Evolutionary conservation across 2,888 invertebrate species (phyloP).

Genomic region (Campopleginae sp.): DNA sequence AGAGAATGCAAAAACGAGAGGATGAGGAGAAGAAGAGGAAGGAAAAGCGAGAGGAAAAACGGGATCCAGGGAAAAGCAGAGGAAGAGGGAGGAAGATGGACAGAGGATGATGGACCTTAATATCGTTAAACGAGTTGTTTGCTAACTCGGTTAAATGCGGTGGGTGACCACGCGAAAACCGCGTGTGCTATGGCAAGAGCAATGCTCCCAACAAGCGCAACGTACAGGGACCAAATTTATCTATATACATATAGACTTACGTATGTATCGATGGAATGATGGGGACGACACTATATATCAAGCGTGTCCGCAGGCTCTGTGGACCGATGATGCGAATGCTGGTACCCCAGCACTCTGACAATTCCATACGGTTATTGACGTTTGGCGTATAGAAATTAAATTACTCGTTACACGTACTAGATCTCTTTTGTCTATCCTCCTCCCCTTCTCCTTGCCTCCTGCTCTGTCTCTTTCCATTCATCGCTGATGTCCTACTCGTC

Average conservation of each 20-base stretch:
- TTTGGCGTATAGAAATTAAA: conserved; percentile 82
- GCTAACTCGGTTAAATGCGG: conserved; percentile 82
- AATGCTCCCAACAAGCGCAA: conserved; percentile 56
- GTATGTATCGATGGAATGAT: conserved; percentile 23
- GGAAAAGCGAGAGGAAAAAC: background rate
- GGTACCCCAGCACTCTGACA: conserved; percentile 75
- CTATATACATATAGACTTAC: background rate
- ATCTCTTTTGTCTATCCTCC: conserved; percentile 43
- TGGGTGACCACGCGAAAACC: conserved; percentile 71
- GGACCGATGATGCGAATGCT: conserved; percentile 60
- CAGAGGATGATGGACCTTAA: conserved; percentile 75
- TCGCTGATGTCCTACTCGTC: background rate
- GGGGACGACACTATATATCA: conserved; percentile 46
- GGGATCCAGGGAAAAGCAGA: background rate
- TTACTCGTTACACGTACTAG: conserved; percentile 82
- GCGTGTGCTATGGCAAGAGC: conserved; percentile 71
- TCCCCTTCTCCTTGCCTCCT: conserved; percentile 68
- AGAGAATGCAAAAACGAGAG: conserved; percentile 4
- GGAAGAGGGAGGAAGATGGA: conserved; percentile 30
- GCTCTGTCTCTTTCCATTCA: conserved; percentile 47
- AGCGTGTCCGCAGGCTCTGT: conserved; percentile 59
- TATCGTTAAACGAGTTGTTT: conserved; percentile 84
- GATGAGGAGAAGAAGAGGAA: background rate
- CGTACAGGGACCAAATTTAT: conserved; percentile 25
- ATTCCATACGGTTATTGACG: conserved; percentile 84